Conservation (phyloP, 2,113 vertebrate genomes). For the Ellobius talpinus region DNA sequence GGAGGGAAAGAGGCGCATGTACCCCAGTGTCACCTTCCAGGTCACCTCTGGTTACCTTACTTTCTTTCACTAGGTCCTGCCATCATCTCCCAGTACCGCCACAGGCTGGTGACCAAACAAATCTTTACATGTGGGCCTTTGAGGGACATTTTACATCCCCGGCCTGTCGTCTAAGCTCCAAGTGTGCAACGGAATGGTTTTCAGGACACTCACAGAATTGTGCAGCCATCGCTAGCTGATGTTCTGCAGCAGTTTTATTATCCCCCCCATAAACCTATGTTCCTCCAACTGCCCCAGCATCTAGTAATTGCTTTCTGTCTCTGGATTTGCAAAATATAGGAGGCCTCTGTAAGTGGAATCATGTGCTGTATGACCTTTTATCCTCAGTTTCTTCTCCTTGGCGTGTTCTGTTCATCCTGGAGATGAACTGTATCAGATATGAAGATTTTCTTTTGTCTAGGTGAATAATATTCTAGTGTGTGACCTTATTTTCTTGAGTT, state of each 20-base stretch:
- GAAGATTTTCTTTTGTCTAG: conserved; percentile 27
- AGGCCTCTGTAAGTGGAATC: background rate
- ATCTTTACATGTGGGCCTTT: background rate
- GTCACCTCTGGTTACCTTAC: background rate
- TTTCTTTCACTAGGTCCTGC: background rate
- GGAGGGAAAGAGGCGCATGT: background rate
- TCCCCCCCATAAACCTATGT: background rate
- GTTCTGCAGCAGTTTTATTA: conserved; percentile 2
- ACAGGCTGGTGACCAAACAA: background rate
- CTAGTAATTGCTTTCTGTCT: background rate
- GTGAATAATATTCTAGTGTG: conserved; percentile 11
- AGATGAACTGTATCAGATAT: background rate
- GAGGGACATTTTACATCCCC: background rate
- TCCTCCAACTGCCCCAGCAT: background rate
- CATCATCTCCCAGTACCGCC: background rate
- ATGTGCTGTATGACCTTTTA: background rate
- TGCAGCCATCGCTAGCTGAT: background rate
- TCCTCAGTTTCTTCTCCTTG: background rate
- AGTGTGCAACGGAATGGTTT: background rate
- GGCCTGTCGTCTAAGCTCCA: background rate
- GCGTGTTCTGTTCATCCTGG: background rate
- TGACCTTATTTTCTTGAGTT: conserved; percentile 33
- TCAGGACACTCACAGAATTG: background rate
- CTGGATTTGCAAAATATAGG: background rate
- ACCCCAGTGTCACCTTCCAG: background rate